phyloP scores from a whole-genome alignment of 2,888 invertebrate species.

The Volucella zonaria region DNA sequence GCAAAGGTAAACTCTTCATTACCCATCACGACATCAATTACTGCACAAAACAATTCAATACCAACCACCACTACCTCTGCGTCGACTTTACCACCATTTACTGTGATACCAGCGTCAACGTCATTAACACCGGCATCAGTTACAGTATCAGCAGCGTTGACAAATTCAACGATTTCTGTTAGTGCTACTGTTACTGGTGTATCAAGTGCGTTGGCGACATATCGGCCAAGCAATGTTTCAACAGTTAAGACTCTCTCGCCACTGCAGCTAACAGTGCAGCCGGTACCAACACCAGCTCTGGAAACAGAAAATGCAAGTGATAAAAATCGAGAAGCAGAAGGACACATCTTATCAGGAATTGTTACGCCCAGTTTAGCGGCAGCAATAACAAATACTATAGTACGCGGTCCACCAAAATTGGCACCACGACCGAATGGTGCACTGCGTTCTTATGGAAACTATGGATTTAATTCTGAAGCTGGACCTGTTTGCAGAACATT shows the following conservation, averaged over 20 bases:
- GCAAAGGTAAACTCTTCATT: slow-evolving; percentile 36
- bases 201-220: slow-evolving; percentile 42
- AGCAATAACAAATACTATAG: slow-evolving; percentile 79
- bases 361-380: slow-evolving; percentile 78
- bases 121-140: slow-evolving; percentile 31
- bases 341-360: slow-evolving; percentile 82
- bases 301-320: slow-evolving; percentile 22
- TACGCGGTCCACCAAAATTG: slow-evolving; percentile 82
- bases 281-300: slow-evolving; percentile 22
- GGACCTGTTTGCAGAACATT: slow-evolving; percentile 85
- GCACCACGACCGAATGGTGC: slow-evolving; percentile 83
- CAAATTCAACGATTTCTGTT: not conserved
- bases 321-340: slow-evolving; percentile 67
- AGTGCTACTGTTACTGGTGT: slow-evolving; percentile 40
- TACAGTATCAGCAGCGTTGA: slow-evolving; percentile 10
- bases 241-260: slow-evolving; percentile 77
- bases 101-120: slow-evolving; percentile 33
- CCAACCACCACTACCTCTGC: not conserved
- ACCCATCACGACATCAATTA: slow-evolving; percentile 14
- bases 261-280: slow-evolving; percentile 53
- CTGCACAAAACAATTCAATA: slow-evolving; percentile 2
- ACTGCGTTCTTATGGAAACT: slow-evolving; percentile 81
- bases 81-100: not conserved
- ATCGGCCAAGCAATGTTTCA: slow-evolving; percentile 3
- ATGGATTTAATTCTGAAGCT: slow-evolving; percentile 83